Evolutionary conservation across 2,797 vertebrate genomes (phyloP).

Genomic region (Poecilia wingei): DNA sequence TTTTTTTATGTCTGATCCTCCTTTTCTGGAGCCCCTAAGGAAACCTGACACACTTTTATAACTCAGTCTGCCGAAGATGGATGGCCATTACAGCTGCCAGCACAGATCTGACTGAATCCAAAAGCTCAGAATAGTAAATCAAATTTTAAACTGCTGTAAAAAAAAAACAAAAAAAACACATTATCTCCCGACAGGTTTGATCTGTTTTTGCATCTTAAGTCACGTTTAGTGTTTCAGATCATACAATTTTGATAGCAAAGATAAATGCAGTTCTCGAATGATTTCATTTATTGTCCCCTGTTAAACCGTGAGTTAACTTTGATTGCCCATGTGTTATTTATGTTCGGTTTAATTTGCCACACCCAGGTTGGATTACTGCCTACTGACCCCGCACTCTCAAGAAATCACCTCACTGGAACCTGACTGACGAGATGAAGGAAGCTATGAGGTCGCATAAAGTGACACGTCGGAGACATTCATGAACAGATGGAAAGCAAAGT

Average conservation of each 20-base stretch:
- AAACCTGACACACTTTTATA: constrained; percentile 75
- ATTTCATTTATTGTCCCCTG: neutral
- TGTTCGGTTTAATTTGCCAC: neutral
- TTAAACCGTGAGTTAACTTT: neutral
- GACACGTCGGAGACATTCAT: neutral
- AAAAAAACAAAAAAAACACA: neutral
- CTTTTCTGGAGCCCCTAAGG: constrained; percentile 60
- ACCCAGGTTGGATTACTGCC: neutral
- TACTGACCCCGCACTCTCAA: neutral
- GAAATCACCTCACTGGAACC: neutral
- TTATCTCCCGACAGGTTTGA: neutral
- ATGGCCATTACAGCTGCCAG: constrained; percentile 71
- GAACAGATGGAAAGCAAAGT: neutral
- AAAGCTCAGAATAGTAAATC: constrained; percentile 73
- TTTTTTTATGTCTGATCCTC: constrained; percentile 25
- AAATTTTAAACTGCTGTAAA: neutral
- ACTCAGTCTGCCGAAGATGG: constrained; percentile 71
- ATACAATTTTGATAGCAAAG: neutral
- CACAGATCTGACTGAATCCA: constrained; percentile 68
- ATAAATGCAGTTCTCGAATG: neutral
- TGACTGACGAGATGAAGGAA: neutral
- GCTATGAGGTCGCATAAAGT: neutral
- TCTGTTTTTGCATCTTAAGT: neutral
- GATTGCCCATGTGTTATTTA: neutral
- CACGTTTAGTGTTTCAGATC: neutral